These are phyloP conservation scores for Baryphthengus martii DNA, from an alignment of 2,113 vertebrate species.

Conservation along the genomic window DNA sequence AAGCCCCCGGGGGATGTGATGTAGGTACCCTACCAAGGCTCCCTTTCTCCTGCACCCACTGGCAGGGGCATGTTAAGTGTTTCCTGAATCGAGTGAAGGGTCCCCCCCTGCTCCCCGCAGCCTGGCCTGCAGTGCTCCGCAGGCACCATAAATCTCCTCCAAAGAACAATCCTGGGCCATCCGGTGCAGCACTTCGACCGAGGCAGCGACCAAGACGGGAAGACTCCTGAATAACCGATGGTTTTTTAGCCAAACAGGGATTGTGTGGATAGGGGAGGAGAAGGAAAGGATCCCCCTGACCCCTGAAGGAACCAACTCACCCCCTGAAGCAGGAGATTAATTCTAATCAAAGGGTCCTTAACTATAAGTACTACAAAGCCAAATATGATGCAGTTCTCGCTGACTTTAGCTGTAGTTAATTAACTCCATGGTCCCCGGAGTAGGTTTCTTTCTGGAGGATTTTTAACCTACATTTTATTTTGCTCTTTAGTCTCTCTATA, in stretches of 20 bases:
- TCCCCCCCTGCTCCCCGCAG: rapidly evolving
- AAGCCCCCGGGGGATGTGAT: not conserved
- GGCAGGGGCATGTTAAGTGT: rapidly evolving
- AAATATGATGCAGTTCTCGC: not conserved
- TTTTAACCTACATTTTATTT: not conserved
- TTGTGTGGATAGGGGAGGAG: rapidly evolving
- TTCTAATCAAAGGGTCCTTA: not conserved
- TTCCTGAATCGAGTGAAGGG: not conserved
- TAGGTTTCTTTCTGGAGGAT: not conserved
- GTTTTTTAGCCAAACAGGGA: not conserved
- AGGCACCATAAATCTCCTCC: not conserved
- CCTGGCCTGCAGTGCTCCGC: not conserved
- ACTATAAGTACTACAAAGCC: not conserved
- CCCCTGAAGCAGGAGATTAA: not conserved
- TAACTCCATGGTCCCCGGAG: not conserved
- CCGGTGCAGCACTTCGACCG: not conserved
- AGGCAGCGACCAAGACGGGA: not conserved
- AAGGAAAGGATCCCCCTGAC: not conserved
- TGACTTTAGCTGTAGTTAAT: not conserved
- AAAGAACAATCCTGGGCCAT: not conserved
- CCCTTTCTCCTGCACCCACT: not conserved
- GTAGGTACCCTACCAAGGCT: not conserved
- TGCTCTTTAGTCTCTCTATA: not conserved
- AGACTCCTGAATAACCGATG: not conserved
- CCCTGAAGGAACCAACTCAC: not conserved